phyloP scores from a whole-genome alignment of 2,888 invertebrate genomes.

The Polyploca ridens region DNA sequence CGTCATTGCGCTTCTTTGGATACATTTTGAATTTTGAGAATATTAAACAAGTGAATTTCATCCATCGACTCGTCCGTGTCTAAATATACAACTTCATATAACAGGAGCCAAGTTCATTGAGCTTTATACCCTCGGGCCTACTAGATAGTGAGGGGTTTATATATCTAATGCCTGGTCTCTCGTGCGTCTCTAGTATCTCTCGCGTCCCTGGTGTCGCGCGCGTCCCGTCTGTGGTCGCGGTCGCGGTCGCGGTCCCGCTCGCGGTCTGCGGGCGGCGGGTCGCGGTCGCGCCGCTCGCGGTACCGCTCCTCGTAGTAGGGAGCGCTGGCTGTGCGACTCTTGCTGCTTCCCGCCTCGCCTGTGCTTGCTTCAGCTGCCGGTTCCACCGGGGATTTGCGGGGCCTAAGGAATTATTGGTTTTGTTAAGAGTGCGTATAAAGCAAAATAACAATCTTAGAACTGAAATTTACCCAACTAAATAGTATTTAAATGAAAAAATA shows the following conservation, averaged over 20 bases:
- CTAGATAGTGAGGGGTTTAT: background rate
- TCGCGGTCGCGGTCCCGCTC: slow-evolving; percentile 74
- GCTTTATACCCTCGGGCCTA: background rate
- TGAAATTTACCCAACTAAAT: too few relatives aligned
- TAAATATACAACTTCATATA: too few relatives aligned
- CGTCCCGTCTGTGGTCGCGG: slow-evolving; percentile 72
- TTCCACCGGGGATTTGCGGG: slow-evolving; percentile 86
- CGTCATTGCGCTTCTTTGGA: too few relatives aligned
- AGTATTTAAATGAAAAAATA: too few relatives aligned
- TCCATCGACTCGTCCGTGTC: too few relatives aligned
- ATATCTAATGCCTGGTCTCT: background rate
- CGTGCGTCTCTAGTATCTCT: background rate
- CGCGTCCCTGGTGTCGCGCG: slow-evolving; percentile 17
- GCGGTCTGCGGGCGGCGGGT: slow-evolving; percentile 85
- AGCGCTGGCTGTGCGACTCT: slow-evolving; percentile 82
- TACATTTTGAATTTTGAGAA: too few relatives aligned
- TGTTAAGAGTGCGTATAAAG: too few relatives aligned
- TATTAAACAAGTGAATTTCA: too few relatives aligned
- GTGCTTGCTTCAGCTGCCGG: slow-evolving; percentile 75
- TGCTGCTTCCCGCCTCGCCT: slow-evolving; percentile 72
- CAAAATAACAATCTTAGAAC: too few relatives aligned
- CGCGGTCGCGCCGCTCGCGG: slow-evolving; percentile 86
- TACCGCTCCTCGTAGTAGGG: slow-evolving; percentile 96
- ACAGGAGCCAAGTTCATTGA: too few relatives aligned
- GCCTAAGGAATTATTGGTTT: slow-evolving; percentile 52